phyloP scores from a whole-genome alignment of 2,888 invertebrate genomes.

The Aleiodes testaceus region DNA sequence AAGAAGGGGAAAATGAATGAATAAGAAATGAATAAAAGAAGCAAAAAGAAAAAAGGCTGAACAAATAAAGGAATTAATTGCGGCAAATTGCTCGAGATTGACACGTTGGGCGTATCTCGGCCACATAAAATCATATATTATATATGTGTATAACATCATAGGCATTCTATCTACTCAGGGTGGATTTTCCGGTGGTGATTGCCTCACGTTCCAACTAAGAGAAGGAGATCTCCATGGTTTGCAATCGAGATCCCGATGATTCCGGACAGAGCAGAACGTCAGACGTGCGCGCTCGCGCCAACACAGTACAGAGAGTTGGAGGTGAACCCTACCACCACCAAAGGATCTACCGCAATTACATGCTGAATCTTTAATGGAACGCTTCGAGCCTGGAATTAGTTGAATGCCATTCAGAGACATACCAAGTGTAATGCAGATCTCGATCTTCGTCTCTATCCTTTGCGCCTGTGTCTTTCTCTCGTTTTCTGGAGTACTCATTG shows the following conservation, averaged over 20 bases:
- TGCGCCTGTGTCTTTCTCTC: constrained; percentile 43
- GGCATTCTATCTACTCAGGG: constrained; percentile 34
- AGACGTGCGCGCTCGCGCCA: constrained; percentile 38
- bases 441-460: not conserved
- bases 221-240: constrained; percentile 34
- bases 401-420: constrained; percentile 68
- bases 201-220: constrained; percentile 50
- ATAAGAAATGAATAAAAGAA: not conserved
- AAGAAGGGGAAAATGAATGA: not conserved
- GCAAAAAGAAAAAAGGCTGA: not conserved
- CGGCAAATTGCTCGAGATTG: constrained; percentile 30
- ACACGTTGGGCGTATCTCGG: constrained; percentile 27
- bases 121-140: constrained; percentile 25
- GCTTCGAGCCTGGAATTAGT: constrained; percentile 72
- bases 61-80: constrained; percentile 37
- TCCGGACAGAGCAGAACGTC: constrained; percentile 22
- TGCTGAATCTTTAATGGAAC: constrained; percentile 74
- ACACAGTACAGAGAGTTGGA: not conserved
- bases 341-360: constrained; percentile 72
- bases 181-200: constrained; percentile 50
- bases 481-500: constrained; percentile 40
- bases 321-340: constrained; percentile 37
- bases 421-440: constrained; percentile 27
- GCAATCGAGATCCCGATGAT: constrained; percentile 45
- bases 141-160: constrained; percentile 30